phyloP scores from a whole-genome alignment of 2,797 vertebrate genomes.

The Acanthis flammea region DNA sequence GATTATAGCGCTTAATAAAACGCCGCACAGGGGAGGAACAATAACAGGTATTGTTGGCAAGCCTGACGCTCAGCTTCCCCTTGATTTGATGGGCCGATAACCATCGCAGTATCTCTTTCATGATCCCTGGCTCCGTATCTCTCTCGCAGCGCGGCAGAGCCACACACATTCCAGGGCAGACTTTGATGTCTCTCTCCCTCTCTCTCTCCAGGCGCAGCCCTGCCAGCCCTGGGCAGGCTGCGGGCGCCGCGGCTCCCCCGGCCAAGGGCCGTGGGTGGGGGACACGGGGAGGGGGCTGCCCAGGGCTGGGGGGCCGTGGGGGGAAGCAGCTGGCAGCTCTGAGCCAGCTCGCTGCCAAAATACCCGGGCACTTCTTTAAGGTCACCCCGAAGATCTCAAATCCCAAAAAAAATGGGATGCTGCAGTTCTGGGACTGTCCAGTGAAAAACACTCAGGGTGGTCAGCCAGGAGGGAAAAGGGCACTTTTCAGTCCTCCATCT shows the following conservation, averaged over 20 bases:
- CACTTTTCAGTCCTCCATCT: fast-evolving
- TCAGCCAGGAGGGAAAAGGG: background rate
- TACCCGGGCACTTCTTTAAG: fast-evolving
- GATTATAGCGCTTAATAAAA: conserved; percentile 41
- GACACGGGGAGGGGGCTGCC: background rate
- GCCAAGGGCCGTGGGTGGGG: background rate
- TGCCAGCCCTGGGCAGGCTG: conserved; percentile 44
- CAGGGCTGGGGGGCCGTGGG: background rate
- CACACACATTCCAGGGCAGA: conserved; percentile 68
- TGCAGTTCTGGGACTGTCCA: fast-evolving
- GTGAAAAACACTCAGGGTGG: background rate
- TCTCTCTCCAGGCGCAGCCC: background rate
- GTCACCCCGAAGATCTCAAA: background rate
- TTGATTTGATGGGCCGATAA: conserved; percentile 66
- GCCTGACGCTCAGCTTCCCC: conserved; percentile 16
- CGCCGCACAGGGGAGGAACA: conserved; percentile 28
- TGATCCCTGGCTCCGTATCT: conserved; percentile 70
- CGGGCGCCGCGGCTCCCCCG: background rate
- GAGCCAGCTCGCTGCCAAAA: background rate
- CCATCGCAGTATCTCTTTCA: conserved; percentile 70
- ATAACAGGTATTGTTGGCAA: conserved; percentile 54
- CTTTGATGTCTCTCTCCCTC: conserved; percentile 67
- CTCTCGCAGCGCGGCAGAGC: conserved; percentile 28
- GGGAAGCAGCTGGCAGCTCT: background rate
- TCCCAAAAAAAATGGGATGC: background rate